Evolutionary conservation across 2,888 invertebrate species (phyloP), one percentile per base, ranked within the genome.

Genomic region (Protula sp.): DNA sequence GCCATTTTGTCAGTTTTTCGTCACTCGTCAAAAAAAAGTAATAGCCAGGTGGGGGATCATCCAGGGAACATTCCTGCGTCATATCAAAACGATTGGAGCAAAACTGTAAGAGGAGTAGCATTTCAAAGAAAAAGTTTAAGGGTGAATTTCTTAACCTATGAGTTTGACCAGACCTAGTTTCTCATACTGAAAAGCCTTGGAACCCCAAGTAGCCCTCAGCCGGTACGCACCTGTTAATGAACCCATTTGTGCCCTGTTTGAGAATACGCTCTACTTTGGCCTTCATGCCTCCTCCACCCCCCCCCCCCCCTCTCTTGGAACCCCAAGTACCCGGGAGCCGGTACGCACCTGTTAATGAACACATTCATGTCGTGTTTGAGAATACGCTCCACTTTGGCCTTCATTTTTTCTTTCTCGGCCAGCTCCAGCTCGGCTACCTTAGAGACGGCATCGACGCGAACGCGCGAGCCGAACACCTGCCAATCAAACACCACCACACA

Each of bases 331-430:
- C 19, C 38, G 19, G 9, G 19, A 9, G 9, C 9, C 19, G 9
- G 19, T 14, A 19, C 9, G 9, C 54, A 87, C 86, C 92, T 89
- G 83, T 99, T 99, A 77, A 99, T 94, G 80, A 99, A 99, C 0
- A 99, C 98, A 83, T 92, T 99, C 83, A 91, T 91, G 69, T 92
- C 91, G 82, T 99, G 95, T 67, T 87, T 88, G 55, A 98, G 80
- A 71, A 99, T 99, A 82, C 94, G 94, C 74, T 91, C 90, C 2
- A 99, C 95, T 86, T 99, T 99, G 72, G 95, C 94, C 81, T 94
- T 97, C 99, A 99, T 99, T 81, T 99, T 99, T 78, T 97, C 94
- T 79, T 98, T 99, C 79, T 99, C 99, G 1, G 98, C 98, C 53
- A 91, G 83, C 83, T 99, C 99, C 55, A 99, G 84, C 76, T 99